Evolutionary conservation across 2,797 vertebrate species (phyloP).

Genomic region (Hyperoplus immaculatus): DNA sequence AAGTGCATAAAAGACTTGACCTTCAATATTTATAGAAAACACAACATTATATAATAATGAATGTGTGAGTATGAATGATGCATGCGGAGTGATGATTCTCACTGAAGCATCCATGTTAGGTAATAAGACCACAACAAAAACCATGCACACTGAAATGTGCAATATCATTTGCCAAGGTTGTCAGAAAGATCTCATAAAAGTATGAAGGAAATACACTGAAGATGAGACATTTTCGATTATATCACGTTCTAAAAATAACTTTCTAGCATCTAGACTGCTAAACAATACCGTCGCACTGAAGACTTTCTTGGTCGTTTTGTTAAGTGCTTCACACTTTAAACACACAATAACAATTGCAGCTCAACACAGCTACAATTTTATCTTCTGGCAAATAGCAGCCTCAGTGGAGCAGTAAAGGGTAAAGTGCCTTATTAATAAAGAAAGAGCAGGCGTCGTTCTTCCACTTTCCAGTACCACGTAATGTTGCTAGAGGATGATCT

Average conservation of each 20-base stretch:
- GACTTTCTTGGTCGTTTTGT: not conserved
- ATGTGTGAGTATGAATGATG: not conserved
- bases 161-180: not conserved
- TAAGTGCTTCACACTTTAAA: not conserved
- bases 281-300: not conserved
- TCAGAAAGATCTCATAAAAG: not conserved
- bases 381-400: conserved; percentile 3
- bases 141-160: not conserved
- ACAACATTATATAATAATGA: not conserved
- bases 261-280: not conserved
- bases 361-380: conserved; percentile 6
- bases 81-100: not conserved
- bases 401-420: conserved; percentile 1
- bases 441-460: not conserved
- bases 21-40: not conserved
- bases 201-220: not conserved
- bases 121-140: not conserved
- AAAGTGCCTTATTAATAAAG: conserved; percentile 13
- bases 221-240: not conserved
- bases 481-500: not conserved
- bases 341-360: not conserved
- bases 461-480: not conserved
- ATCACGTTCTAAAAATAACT: not conserved
- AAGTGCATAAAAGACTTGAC: conserved; percentile 1
- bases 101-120: not conserved